phyloP scores from a whole-genome alignment of 2,113 vertebrate species.

The Sinocyclocheilus anshuiensis region DNA sequence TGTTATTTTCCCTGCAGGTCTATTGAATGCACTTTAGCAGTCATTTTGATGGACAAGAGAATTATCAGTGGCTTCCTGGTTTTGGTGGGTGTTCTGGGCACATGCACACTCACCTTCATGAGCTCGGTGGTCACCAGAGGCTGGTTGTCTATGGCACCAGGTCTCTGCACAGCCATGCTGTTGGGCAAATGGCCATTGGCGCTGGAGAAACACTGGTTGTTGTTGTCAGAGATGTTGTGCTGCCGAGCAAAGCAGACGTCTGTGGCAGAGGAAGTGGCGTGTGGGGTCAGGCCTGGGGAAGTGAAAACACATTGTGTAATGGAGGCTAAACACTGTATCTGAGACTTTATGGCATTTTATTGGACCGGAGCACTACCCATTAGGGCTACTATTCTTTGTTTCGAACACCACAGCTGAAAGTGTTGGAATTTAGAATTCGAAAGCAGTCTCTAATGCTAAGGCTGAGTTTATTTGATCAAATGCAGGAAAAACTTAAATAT shows the following conservation, averaged over 20 bases:
- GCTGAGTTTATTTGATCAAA: background rate
- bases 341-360: background rate
- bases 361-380: background rate
- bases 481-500: background rate
- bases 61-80: background rate
- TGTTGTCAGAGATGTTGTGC: conserved; percentile 90
- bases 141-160: conserved; percentile 97
- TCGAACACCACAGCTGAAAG: background rate
- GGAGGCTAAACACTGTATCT: background rate
- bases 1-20: background rate
- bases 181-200: conserved; percentile 84
- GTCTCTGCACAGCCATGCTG: conserved; percentile 86
- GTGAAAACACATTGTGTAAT: background rate
- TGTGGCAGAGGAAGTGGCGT: conserved; percentile 77
- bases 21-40: background rate
- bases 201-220: conserved; percentile 91
- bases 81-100: background rate
- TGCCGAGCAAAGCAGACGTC: conserved; percentile 91
- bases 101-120: conserved; percentile 80
- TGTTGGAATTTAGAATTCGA: background rate
- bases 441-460: background rate
- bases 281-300: conserved; percentile 80
- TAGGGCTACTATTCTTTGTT: background rate
- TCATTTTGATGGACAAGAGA: background rate
- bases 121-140: conserved; percentile 90